Conservation (phyloP, 2,113 vertebrate species). For the Rhipidura dahli region DNA sequence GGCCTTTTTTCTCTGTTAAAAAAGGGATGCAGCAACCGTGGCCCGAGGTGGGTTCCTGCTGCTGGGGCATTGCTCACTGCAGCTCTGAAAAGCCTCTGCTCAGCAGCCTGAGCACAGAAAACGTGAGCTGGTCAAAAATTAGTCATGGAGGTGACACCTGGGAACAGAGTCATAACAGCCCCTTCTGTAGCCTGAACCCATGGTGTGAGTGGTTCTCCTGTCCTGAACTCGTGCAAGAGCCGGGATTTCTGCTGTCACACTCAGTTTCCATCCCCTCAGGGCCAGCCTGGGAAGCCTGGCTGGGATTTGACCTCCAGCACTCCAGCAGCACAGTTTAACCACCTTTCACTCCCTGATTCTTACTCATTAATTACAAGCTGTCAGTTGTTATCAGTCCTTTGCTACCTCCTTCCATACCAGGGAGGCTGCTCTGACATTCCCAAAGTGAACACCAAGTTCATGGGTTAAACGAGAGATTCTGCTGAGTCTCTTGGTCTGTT, state of each 20-base stretch:
- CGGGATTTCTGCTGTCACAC: neutral
- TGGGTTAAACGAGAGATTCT: neutral
- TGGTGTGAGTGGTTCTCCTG: accelerated
- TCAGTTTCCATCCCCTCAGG: neutral
- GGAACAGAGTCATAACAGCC: neutral
- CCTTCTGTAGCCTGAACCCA: neutral
- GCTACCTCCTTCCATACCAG: neutral
- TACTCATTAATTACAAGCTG: neutral
- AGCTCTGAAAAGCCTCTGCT: neutral
- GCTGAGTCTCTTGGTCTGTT: neutral
- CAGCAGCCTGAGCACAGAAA: neutral
- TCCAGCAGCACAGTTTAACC: neutral
- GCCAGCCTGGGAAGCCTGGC: neutral
- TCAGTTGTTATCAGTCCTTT: neutral
- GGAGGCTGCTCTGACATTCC: neutral
- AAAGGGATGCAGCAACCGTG: neutral
- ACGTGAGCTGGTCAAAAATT: neutral
- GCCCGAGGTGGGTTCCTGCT: neutral
- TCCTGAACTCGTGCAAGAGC: accelerated
- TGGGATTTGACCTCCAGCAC: neutral
- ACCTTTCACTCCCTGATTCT: neutral
- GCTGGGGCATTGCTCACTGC: accelerated
- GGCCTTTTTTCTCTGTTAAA: neutral
- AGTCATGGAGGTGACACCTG: neutral
- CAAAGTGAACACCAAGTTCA: neutral